Conservation (phyloP, 2,888 invertebrate species). For the Melieria crassipennis region DNA sequence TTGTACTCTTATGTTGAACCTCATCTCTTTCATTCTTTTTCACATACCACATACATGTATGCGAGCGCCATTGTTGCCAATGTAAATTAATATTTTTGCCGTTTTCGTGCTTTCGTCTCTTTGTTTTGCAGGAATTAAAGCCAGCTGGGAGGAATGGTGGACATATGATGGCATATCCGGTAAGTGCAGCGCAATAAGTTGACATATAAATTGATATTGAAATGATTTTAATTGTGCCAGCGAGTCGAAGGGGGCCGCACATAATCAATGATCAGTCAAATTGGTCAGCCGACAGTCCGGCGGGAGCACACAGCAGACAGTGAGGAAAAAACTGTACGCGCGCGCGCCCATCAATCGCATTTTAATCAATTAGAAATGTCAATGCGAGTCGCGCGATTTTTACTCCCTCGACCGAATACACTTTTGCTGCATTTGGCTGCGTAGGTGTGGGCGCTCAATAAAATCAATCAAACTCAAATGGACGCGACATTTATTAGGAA, state of each 20-base stretch:
- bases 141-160: slow-evolving; percentile 96
- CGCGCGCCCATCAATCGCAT: neutral
- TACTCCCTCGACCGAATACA: neutral
- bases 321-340: neutral
- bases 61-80: slow-evolving; percentile 1
- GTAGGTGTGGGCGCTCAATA: neutral
- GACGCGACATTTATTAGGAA: slow-evolving; percentile 21
- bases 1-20: neutral
- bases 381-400: neutral
- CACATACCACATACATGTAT: neutral
- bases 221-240: neutral
- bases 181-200: slow-evolving; percentile 66
- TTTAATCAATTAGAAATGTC: slow-evolving; percentile 23
- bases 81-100: slow-evolving; percentile 4
- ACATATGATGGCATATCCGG: slow-evolving; percentile 95
- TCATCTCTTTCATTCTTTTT: neutral
- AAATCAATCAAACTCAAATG: slow-evolving; percentile 24
- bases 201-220: neutral
- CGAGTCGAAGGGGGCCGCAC: neutral
- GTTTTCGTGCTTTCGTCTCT: slow-evolving; percentile 12
- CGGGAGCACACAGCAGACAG: neutral
- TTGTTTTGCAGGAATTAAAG: slow-evolving; percentile 59
- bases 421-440: neutral
- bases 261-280: neutral
- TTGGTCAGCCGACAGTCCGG: neutral